Evolutionary conservation across 1,140 invertebrate species (phyloP).

Genomic region (Diachasma alloeum): DNA sequence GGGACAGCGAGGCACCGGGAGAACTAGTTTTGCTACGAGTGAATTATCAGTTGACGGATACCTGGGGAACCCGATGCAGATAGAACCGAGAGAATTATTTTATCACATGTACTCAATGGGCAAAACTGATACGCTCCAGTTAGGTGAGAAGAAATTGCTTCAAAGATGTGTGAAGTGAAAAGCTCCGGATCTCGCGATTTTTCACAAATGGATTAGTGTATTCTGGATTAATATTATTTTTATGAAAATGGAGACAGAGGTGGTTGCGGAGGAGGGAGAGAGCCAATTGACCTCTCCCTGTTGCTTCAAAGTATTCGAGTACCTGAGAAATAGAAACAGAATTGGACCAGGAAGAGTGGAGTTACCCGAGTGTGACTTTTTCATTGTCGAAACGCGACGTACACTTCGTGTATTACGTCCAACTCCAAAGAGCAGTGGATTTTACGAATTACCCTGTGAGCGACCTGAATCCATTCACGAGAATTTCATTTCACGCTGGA

Average conservation of each 20-base stretch:
- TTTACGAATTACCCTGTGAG: constrained; percentile 48
- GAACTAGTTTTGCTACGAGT: background rate
- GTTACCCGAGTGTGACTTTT: constrained; percentile 57
- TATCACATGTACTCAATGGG: background rate
- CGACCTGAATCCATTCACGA: constrained; percentile 56
- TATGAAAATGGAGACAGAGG: constrained; percentile 12
- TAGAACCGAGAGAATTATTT: background rate
- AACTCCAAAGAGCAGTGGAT: constrained; percentile 40
- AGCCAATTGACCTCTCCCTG: constrained; percentile 34
- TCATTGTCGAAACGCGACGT: constrained; percentile 51
- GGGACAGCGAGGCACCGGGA: background rate
- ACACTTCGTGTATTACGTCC: constrained; percentile 53
- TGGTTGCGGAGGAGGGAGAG: constrained; percentile 13
- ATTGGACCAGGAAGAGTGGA: constrained; percentile 52
- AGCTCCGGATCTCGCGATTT: constrained; percentile 13
- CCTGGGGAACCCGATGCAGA: background rate
- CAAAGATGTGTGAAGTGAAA: background rate
- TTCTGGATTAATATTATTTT: background rate
- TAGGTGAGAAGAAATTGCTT: background rate
- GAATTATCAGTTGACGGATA: background rate
- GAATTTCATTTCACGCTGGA: constrained; percentile 59
- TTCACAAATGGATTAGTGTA: constrained; percentile 14
- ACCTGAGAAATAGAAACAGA: constrained; percentile 51
- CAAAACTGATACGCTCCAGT: background rate
- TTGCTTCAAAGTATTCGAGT: constrained; percentile 51